phyloP scores from a whole-genome alignment of 2,888 invertebrate genomes.

The Eustalomyia histrio region DNA sequence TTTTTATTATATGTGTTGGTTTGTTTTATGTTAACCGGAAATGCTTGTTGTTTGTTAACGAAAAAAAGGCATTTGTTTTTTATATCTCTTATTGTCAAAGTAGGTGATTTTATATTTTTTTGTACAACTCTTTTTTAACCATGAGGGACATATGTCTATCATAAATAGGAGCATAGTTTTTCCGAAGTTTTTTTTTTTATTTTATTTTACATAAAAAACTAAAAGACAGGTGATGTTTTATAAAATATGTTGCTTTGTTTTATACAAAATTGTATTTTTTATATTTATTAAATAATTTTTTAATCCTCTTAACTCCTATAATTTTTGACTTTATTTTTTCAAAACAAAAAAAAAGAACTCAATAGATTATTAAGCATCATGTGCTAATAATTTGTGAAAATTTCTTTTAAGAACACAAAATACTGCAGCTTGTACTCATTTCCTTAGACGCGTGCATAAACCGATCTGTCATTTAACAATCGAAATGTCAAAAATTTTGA shows the following conservation, averaged over 20 bases:
- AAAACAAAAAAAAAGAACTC: conserved; percentile 19
- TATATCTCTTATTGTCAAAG: conserved; percentile 46
- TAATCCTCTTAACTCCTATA: conserved; percentile 61
- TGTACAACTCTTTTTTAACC: conserved; percentile 48
- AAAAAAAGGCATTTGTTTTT: conserved; percentile 47
- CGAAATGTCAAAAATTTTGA: conserved; percentile 79
- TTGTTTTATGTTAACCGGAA: conserved; percentile 63
- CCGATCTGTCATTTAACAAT: conserved; percentile 71
- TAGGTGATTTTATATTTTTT: conserved; percentile 56
- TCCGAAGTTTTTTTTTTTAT: conserved; percentile 22
- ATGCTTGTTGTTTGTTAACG: conserved; percentile 56
- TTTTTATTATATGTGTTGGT: conserved; percentile 62
- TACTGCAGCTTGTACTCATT: conserved; percentile 37
- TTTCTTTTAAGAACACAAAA: conserved; percentile 2
- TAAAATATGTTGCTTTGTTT: conserved; percentile 18
- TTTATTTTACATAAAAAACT: not conserved
- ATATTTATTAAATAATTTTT: conserved; percentile 43
- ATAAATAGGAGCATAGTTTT: conserved; percentile 47
- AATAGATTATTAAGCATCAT: conserved; percentile 54
- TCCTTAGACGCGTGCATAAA: conserved; percentile 60
- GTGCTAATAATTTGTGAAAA: conserved; percentile 36
- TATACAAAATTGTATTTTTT: conserved; percentile 19
- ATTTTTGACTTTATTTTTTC: conserved; percentile 50
- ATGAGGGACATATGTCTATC: conserved; percentile 62
- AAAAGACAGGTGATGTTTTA: conserved; percentile 59